A percentile compares a stretch with the other conserved stretches of the same genome.
Conservation (phyloP, 1,140 invertebrate genomes). For the Saccostrea echinata region DNA sequence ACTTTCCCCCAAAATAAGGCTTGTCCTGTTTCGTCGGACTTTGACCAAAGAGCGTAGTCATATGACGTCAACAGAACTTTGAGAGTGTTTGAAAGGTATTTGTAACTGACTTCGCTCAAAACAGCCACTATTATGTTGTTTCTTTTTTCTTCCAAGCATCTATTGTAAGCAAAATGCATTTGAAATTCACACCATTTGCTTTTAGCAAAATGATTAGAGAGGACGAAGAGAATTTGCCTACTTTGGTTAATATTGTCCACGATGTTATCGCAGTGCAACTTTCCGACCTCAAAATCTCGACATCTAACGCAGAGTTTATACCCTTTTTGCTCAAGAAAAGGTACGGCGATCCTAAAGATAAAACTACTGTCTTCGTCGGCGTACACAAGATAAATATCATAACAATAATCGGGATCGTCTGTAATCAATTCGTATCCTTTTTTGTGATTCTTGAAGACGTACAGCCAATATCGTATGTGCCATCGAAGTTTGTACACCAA, state of each 20-base stretch:
- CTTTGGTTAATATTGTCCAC: conserved; percentile 65
- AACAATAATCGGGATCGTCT: conserved; percentile 35
- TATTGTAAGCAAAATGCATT: conserved; percentile 77
- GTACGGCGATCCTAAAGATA: not conserved
- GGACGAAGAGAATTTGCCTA: conserved; percentile 64
- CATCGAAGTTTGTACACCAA: conserved; percentile 36
- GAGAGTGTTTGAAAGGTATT: conserved; percentile 44
- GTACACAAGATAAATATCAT: conserved; percentile 46
- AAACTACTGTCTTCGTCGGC: conserved; percentile 24
- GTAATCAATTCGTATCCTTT: not conserved
- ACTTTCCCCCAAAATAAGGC: conserved; percentile 22
- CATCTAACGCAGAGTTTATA: conserved; percentile 67
- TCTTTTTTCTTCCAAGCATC: conserved; percentile 45
- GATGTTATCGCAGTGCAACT: conserved; percentile 65
- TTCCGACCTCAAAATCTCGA: conserved; percentile 68
- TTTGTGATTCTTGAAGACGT: not conserved
- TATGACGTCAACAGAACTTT: not conserved
- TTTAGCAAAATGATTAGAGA: conserved; percentile 64
- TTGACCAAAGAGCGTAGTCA: conserved; percentile 24
- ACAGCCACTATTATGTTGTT: conserved; percentile 51
- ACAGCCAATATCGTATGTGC: conserved; percentile 34
- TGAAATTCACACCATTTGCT: conserved; percentile 71
- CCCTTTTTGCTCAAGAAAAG: conserved; percentile 14
- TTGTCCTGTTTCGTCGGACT: not conserved
- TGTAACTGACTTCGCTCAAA: conserved; percentile 48